Evolutionary conservation across 2,888 invertebrate species (phyloP).

Genomic region (Cyclophora albipunctata): DNA sequence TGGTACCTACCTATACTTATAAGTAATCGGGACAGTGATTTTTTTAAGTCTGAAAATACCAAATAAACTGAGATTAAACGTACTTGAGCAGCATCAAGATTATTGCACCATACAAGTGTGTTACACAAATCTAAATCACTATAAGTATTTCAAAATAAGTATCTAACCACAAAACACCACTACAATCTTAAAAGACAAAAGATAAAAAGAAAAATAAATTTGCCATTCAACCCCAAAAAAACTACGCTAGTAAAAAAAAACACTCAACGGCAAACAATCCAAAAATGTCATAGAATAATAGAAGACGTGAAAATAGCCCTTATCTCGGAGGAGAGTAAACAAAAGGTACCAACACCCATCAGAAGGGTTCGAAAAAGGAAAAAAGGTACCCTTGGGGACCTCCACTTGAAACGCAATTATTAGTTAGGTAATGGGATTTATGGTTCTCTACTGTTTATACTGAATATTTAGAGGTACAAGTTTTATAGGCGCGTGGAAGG

Average conservation of each 20-base stretch:
- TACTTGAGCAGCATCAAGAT: no score
- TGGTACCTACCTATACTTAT: no score
- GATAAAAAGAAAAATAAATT: no score
- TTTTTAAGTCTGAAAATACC: no score
- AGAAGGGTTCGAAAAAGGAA: slow-evolving; percentile 11
- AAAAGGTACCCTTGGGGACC: slow-evolving; percentile 29
- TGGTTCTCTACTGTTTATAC: slow-evolving; percentile 29
- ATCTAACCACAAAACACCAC: no score
- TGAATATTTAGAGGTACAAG: slow-evolving; percentile 19
- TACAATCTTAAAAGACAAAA: no score
- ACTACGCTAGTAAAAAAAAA: not conserved
- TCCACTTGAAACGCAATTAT: slow-evolving; percentile 50
- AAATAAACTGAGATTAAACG: no score
- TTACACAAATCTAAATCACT: no score
- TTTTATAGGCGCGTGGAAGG: slow-evolving; percentile 12
- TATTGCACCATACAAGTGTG: no score
- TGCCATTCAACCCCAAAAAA: not conserved
- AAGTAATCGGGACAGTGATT: no score
- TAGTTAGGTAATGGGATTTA: slow-evolving; percentile 40
- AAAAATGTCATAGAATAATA: not conserved
- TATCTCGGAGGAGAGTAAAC: slow-evolving; percentile 42
- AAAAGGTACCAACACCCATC: slow-evolving; percentile 43
- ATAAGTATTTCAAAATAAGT: no score
- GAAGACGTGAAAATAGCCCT: slow-evolving; percentile 19
- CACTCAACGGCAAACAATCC: not conserved